Percentiles rank a stretch among this genome's conserved stretches.
phyloP scores from a whole-genome alignment of 2,113 vertebrate genomes.

The Epinephelus cyanopodus region DNA sequence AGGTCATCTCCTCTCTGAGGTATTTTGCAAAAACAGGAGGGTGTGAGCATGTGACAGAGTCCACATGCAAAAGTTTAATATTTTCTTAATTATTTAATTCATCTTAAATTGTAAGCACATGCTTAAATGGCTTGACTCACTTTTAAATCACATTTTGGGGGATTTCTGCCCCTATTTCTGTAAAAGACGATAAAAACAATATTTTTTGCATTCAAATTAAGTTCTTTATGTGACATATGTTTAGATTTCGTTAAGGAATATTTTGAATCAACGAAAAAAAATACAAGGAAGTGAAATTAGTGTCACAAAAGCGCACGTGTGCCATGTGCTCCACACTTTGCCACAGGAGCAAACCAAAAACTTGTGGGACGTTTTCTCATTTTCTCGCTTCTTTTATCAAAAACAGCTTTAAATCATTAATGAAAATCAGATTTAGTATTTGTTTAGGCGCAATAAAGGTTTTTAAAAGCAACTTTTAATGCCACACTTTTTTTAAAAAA shows the following conservation, averaged over 20 bases:
- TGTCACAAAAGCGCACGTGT: background rate
- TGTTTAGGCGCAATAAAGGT: background rate
- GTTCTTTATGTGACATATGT: background rate
- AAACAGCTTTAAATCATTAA: background rate
- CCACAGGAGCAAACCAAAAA: background rate
- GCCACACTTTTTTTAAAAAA: background rate
- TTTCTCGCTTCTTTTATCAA: background rate
- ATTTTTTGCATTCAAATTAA: background rate
- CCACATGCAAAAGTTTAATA: background rate
- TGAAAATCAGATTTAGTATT: slow-evolving; percentile 13
- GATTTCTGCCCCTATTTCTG: background rate
- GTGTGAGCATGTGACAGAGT: background rate
- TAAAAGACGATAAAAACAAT: background rate
- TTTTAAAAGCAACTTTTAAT: background rate
- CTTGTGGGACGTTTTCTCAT: background rate
- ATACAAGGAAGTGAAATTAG: no score
- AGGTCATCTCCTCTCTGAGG: slow-evolving; percentile 27
- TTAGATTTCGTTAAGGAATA: slow-evolving; percentile 73
- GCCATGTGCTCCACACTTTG: slow-evolving; percentile 8
- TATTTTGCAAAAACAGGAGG: background rate
- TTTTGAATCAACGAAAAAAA: slow-evolving; percentile 75
- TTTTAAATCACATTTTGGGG: background rate
- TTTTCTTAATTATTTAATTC: background rate
- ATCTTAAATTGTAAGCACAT: background rate
- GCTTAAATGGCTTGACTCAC: background rate